Evolutionary conservation across 2,113 vertebrate genomes (phyloP), one percentile per base, ranked within the genome.

Genomic region (Philantomba maxwellii): DNA sequence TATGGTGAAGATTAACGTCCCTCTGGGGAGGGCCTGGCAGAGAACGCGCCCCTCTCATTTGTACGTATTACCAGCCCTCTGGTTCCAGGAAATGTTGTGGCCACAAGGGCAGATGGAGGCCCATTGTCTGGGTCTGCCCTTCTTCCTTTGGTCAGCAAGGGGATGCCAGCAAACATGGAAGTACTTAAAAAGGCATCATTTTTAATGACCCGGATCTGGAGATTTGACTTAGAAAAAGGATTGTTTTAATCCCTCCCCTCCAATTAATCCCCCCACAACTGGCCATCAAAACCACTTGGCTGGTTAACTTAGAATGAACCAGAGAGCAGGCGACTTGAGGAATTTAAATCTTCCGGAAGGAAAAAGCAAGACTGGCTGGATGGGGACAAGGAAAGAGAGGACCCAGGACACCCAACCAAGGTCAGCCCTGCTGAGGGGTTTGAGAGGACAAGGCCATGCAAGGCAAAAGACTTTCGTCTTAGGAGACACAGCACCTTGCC

Each of bases 41-140:
- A 39, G 77, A 97, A 77, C 33, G 11, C 53, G 60, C 39, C 96
- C 73, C 87, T 80, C 58, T 93, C 55, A 55, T 94, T 96, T 51
- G 92, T 81, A 89, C 33, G 43, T 12, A 83, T 36, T 43, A 45
- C 89, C 95, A 64, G 39, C 14, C 93, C 51, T 97, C 94, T 62
- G 91, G 86, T 96, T 98, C 85, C 97, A 98, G 97, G 80, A 98
- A 94, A 94, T 88, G 85, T 0, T 91, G 86, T 70, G 70, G 66
- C 55, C 86, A 5, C 7, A 23, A 86, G n/a, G 47, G 64, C 78
- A 23, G 96, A n/a, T 43, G 64, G 64, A 70, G 19, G 55, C 94
- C 94, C 25, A 4, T 17, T 73, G 43, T 84, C 66, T 87, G 87
- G 45, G 96, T 94, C 6, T 57, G 21, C 2, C 43, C 80, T 70